Percentiles rank a stretch among this genome's conserved stretches.
Conservation (phyloP, 2,113 vertebrate species). For the Toxostoma redivivum region DNA sequence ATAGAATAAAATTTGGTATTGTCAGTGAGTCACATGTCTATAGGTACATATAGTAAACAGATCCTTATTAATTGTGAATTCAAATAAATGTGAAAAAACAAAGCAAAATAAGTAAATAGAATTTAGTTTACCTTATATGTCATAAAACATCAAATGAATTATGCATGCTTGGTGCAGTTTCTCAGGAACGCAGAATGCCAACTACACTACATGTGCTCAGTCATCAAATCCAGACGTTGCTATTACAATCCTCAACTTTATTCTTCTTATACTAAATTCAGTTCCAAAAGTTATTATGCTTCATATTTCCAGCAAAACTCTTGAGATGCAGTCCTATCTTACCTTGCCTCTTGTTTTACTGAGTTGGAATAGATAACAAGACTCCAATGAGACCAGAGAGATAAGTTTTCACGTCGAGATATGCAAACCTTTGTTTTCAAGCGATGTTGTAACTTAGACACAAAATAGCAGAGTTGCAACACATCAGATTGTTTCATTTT, state of each 20-base stretch:
- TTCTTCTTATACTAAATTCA: neutral
- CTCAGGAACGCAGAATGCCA: neutral
- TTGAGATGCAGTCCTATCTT: neutral
- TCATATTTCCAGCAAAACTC: neutral
- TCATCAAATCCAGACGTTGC: neutral
- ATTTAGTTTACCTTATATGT: neutral
- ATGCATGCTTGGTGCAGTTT: neutral
- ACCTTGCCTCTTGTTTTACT: neutral
- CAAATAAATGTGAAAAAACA: neutral
- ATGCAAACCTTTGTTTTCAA: neutral
- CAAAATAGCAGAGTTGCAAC: neutral
- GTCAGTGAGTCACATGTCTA: rapidly evolving
- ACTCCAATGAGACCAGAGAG: neutral
- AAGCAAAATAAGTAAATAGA: neutral
- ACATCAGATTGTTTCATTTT: neutral
- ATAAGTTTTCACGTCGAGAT: neutral
- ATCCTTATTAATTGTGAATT: neutral
- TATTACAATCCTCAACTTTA: neutral
- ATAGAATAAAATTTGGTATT: neutral
- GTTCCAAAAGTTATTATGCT: neutral
- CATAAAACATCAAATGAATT: neutral
- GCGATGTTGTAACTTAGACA: neutral
- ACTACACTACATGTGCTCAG: neutral
- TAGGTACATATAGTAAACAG: neutral
- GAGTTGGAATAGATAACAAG: neutral